Evolutionary conservation across 2,113 vertebrate genomes (phyloP).

Genomic region (Hiodon alosoides): DNA sequence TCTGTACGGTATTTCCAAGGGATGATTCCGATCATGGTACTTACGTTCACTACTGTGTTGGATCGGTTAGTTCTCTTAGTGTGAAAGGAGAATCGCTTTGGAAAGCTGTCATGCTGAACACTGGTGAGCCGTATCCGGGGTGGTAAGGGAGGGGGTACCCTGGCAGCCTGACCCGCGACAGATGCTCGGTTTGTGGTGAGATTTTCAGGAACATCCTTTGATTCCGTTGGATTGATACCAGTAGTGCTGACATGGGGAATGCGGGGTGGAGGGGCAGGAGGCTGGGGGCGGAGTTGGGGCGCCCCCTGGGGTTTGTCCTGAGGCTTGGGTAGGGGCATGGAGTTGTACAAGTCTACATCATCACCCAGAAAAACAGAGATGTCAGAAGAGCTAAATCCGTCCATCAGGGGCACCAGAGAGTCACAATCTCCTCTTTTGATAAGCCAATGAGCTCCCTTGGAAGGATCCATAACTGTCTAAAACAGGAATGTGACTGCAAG

Average conservation of each 20-base stretch:
- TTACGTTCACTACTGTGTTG: slow-evolving; percentile 39
- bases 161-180: not conserved
- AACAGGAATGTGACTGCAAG: not conserved
- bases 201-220: too few species aligned
- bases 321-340: not conserved
- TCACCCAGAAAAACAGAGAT: not conserved
- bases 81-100: slow-evolving; percentile 30
- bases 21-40: slow-evolving; percentile 15
- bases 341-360: slow-evolving; percentile 10
- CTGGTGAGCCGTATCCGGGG: slow-evolving; percentile 16
- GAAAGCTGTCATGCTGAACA: not conserved
- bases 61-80: slow-evolving; percentile 34
- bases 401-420: not conserved
- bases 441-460: not conserved
- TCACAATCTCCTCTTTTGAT: too few species aligned
- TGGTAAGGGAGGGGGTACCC: slow-evolving; percentile 43
- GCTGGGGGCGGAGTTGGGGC: not conserved
- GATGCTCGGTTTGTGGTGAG: not conserved
- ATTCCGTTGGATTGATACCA: too few species aligned
- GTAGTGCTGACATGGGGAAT: too few species aligned
- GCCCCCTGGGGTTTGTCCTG: not conserved
- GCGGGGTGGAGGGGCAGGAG: not conserved
- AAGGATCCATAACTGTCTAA: slow-evolving; percentile 20
- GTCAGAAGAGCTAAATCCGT: not conserved
- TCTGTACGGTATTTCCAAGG: not conserved